phyloP scores from a whole-genome alignment of 2,797 vertebrate genomes.

The Crocidura indochinensis region DNA sequence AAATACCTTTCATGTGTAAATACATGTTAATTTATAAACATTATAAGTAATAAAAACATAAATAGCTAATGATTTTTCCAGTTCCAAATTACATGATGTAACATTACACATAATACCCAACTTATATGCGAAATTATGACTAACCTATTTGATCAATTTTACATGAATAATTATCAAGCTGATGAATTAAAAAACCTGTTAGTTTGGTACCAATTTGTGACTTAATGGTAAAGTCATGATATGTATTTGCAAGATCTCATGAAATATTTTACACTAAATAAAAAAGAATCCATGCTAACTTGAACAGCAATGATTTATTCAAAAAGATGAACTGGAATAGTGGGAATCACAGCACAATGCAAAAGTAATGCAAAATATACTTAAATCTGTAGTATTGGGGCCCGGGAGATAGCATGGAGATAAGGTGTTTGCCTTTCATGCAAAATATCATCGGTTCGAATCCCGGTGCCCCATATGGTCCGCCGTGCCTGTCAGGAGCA shows the following conservation, averaged over 20 bases:
- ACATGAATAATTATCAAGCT: not conserved
- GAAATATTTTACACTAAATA: no score
- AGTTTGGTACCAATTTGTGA: no score
- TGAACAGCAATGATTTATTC: not conserved
- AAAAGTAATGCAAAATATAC: not conserved
- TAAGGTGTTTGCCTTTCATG: no score
- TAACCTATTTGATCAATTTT: constrained; percentile 9
- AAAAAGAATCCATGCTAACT: no score
- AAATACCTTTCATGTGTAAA: not conserved
- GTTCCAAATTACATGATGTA: not conserved
- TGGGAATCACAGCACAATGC: not conserved
- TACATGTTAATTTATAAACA: not conserved
- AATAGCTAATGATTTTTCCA: not conserved
- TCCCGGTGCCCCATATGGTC: no score
- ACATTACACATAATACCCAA: not conserved
- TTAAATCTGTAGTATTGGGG: not conserved
- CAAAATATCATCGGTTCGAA: no score
- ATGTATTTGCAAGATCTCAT: no score
- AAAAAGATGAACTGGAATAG: not conserved
- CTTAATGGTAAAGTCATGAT: no score
- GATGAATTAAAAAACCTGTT: no score
- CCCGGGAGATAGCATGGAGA: no score
- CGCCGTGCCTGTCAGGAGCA: no score
- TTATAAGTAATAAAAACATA: not conserved
- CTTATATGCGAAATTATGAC: not conserved